Base-by-base conservation (phyloP, 1,140 invertebrate genomes). In the Phenacoccus solenopsis region DNA sequence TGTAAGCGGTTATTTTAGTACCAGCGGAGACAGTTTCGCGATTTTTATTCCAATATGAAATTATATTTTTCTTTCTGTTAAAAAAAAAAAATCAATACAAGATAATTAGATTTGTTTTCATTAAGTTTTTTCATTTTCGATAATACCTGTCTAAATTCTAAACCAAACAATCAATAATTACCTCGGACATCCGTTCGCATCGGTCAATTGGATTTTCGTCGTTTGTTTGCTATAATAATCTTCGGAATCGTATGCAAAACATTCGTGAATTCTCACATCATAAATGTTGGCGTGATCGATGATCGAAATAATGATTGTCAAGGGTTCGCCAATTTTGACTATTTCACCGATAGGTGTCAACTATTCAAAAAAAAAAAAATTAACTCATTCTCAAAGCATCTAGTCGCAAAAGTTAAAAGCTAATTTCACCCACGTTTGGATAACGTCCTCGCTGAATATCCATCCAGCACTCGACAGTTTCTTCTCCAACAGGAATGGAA, bases 391-490 rank as follows among this genome's bases (percentile, higher is more conserved):
- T 59, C 32, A 59, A 59, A 22, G 56, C 56, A 16, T 10, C 21
- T 10, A 4, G 7, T 5, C 21, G 21, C 20, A 7, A 10, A 59
- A 59, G 20, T 59, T 20, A 59, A 20, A n/a, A 22, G 25, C 24
- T n/a, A 49, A 24, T 69, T 5, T 0, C 70, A 70, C 80, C 81
- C 78, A 87, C 84, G 76, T 86, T 85, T 38, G 87, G 87, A 75
- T 84, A 88, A 69, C 82, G 78, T 73, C 88, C 88, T 73, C 82
- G 82, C 70, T 87, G 86, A 69, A 90, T 88, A 72, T 89, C 87
- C 87, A 90, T 90, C 87, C 87, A 90, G 77, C 87, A 88, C 73
- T 87, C 83, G 0, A 89, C 81, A 1, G 83, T 82, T 10, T 75
- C 75, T 24, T 80, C 81, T 0, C 81, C 79, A 1, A 85, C 84